Evolutionary conservation across 2,113 vertebrate genomes (phyloP).

Genomic region (Paratilapia polleni): DNA sequence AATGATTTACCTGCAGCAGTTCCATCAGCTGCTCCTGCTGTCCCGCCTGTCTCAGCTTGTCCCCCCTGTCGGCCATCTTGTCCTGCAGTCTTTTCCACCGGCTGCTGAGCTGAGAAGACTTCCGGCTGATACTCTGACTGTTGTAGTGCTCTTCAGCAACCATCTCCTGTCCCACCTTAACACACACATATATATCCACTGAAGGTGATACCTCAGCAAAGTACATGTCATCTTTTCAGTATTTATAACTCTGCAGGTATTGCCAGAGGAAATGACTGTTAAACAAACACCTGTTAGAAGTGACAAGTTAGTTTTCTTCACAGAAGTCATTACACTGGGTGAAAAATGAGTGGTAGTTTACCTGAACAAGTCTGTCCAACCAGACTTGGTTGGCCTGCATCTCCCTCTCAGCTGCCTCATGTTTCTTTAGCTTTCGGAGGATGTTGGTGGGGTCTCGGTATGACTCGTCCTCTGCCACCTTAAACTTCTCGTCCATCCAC

Average conservation of each 20-base stretch:
- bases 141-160: constrained; percentile 73
- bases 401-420: constrained; percentile 85
- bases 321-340: neutral
- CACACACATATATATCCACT: neutral
- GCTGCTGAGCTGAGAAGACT: constrained; percentile 75
- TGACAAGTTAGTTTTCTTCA: neutral
- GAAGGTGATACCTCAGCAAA: neutral
- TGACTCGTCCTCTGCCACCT: constrained; percentile 83
- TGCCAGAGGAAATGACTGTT: neutral
- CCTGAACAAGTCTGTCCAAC: constrained; percentile 81
- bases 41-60: constrained; percentile 85
- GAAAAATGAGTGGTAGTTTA: constrained; percentile 38
- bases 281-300: neutral
- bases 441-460: constrained; percentile 83
- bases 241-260: neutral
- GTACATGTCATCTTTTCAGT: neutral
- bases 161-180: constrained; percentile 83
- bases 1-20: constrained; percentile 83
- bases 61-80: constrained; percentile 85
- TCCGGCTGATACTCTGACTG: constrained; percentile 73
- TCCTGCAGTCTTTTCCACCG: constrained; percentile 83
- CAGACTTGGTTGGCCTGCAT: constrained; percentile 83
- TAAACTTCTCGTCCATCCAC: constrained; percentile 91
- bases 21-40: constrained; percentile 90
- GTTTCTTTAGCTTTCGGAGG: constrained; percentile 84